A percentile compares a stretch with the other conserved stretches of the same genome.
Evolutionary conservation across 1,140 invertebrate species (phyloP).

Genomic region (Drosophila truncata): DNA sequence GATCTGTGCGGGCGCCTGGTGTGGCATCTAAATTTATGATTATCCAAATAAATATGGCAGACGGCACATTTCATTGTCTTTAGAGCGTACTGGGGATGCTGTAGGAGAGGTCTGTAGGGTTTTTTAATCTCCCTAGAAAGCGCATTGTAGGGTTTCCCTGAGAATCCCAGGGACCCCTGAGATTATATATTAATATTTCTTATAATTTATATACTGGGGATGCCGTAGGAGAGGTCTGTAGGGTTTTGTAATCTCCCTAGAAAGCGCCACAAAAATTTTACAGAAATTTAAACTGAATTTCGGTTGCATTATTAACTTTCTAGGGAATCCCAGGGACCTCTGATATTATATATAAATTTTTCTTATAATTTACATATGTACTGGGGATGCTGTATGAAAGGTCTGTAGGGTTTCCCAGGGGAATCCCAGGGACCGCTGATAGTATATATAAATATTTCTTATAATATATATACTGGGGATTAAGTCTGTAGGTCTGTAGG

Average conservation of each 20-base stretch:
- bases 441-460: not conserved
- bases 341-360: too few relatives aligned
- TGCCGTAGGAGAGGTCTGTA: not conserved
- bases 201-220: too few relatives aligned
- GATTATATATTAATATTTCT: too few relatives aligned
- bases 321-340: too few relatives aligned
- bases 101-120: not conserved
- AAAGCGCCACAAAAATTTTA: too few relatives aligned
- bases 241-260: not conserved
- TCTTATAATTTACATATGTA: too few relatives aligned
- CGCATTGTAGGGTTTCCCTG: too few relatives aligned
- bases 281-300: too few relatives aligned
- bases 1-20: not conserved
- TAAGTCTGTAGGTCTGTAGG: too few relatives aligned
- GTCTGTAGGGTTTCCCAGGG: not conserved
- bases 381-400: not conserved
- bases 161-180: too few relatives aligned
- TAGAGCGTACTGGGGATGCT: not conserved
- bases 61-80: not conserved
- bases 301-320: too few relatives aligned
- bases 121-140: not conserved
- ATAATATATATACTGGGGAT: not conserved
- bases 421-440: too few relatives aligned
- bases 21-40: constrained; percentile 10
- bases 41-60: not conserved